Evolutionary conservation across 2,113 vertebrate genomes (phyloP).

Genomic region (Stomatorhinus ivindoensis): DNA sequence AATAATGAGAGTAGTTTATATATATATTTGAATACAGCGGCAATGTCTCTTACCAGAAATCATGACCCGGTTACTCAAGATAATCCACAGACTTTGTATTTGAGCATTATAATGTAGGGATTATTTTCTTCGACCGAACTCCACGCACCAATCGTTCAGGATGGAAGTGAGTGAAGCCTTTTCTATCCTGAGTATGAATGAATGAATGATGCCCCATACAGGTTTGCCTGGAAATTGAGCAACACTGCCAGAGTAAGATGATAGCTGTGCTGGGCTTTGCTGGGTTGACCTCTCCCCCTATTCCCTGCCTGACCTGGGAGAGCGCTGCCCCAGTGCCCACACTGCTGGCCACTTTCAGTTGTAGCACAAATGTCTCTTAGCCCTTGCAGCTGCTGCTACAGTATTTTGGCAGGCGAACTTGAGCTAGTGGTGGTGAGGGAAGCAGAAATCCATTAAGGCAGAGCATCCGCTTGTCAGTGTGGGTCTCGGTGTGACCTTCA

Average conservation of each 20-base stretch:
- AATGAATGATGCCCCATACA: background rate
- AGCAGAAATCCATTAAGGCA: background rate
- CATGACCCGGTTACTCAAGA: too few species aligned
- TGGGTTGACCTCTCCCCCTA: background rate
- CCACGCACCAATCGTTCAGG: too few species aligned
- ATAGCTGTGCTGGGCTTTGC: background rate
- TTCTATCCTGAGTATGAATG: background rate
- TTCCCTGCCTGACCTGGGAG: background rate
- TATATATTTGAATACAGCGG: too few species aligned
- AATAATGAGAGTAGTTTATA: too few species aligned
- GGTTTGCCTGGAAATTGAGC: background rate
- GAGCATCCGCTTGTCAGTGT: background rate
- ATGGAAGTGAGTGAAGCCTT: background rate
- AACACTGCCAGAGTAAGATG: background rate
- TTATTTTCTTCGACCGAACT: too few species aligned
- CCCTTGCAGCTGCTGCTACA: background rate
- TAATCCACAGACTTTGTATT: too few species aligned
- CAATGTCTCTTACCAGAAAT: too few species aligned
- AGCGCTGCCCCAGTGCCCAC: background rate
- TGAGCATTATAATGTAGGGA: too few species aligned
- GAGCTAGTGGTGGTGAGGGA: background rate
- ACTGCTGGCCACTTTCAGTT: background rate
- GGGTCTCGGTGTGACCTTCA: background rate
- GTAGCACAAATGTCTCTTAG: background rate
- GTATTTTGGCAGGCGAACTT: background rate